Evolutionary conservation across 2,113 vertebrate genomes (phyloP).

Genomic region (Aleadryas rufinucha): DNA sequence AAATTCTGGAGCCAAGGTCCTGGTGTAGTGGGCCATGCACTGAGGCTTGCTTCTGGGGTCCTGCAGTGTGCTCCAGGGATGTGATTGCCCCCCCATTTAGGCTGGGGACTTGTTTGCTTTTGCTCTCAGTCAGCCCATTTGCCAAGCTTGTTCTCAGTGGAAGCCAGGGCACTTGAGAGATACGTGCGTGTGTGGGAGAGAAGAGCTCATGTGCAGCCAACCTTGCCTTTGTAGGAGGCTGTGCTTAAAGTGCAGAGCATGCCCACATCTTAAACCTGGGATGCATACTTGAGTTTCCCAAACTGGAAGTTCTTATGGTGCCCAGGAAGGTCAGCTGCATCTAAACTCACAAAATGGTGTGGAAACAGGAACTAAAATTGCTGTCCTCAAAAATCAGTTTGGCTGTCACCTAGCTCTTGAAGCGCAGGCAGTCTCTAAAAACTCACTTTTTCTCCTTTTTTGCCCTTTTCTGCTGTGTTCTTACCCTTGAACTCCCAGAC

Average conservation of each 20-base stretch:
- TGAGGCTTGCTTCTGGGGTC: not conserved
- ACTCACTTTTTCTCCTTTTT: not conserved
- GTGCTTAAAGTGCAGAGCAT: not conserved
- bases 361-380: not conserved
- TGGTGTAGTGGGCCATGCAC: accelerated
- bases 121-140: not conserved
- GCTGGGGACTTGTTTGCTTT: not conserved
- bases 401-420: not conserved
- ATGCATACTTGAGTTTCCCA: not conserved
- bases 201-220: not conserved
- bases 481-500: not conserved
- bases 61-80: not conserved
- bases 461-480: not conserved
- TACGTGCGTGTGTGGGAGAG: accelerated
- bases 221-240: not conserved
- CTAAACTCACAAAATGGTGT: not conserved
- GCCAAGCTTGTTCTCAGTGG: not conserved
- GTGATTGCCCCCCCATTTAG: not conserved
- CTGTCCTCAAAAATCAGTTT: not conserved
- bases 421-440: not conserved
- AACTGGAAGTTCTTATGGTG: not conserved
- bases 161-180: not conserved
- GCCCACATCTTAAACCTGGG: not conserved
- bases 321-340: not conserved
- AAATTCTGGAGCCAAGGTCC: not conserved